Evolutionary conservation across 1,140 invertebrate species (phyloP), one percentile per base, ranked within the genome.

Genomic region (Drosophila trapezifrons): DNA sequence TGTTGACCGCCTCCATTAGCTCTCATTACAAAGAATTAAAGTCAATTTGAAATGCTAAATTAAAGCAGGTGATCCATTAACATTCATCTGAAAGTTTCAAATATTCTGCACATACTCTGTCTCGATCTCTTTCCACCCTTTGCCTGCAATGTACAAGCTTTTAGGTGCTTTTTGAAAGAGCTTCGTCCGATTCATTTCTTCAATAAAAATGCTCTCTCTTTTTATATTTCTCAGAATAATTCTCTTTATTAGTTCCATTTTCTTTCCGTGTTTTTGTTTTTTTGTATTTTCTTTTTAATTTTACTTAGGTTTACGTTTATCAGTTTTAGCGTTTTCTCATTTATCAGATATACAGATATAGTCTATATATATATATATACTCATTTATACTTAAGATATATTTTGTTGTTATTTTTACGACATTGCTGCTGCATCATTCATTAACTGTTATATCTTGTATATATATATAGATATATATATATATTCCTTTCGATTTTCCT

Each of bases 241-340:
- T 89, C 83, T 87, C 83, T 87, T 87, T 87, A 87, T 87, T 87
- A 87, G 84, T 89, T 87, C 52, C 78, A 86, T 76, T 87, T 87
- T 82, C 37, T 67, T 87, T 76, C 54, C 73, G 60, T 76, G 73
- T 73, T 74, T 62, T 72, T 38, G 72, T 37, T 58, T 81, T 86
- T 59, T 65, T 75, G 52, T 75, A 47, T 72, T 82, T 87, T 70
- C 45, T 67, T 81, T 70, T 72, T 60, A 62, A 60, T 75, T 60
- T 86, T 87, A 76, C 83, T 86, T 86, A 86, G 32, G 51, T 63
- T 72, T 87, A 87, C 40, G 47, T 82, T 79, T 82, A 79, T 87
- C 83, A 86, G 83, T 87, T 86, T 85, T 87, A 76, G 83, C 82
- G 64, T 64, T 87, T 82, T 86, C 66, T 82, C 79, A 79, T 82